Percentiles rank a stretch among this genome's conserved stretches.
Conservation (phyloP, 2,888 invertebrate species). For the Meganola albula region DNA sequence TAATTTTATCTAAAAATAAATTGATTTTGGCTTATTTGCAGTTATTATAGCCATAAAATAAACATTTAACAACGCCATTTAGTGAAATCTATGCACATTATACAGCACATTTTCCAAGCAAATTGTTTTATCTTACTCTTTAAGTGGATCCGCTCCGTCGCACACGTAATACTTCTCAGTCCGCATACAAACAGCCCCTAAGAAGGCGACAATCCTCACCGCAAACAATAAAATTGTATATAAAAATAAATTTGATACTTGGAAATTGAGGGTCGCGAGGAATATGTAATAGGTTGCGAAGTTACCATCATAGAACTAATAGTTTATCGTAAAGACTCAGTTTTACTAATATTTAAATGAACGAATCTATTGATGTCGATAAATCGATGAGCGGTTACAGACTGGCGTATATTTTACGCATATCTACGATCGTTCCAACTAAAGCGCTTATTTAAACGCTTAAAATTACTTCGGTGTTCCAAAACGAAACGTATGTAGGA, state of each 20-base stretch:
- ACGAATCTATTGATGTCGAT: too few species aligned
- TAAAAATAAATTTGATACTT: constrained; percentile 73
- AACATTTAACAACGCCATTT: constrained; percentile 45
- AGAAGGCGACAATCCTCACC: constrained; percentile 71
- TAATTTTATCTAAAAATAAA: too few species aligned
- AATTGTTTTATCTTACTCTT: constrained; percentile 70
- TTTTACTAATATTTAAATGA: too few species aligned
- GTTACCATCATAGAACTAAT: constrained; percentile 15
- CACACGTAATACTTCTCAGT: constrained; percentile 68
- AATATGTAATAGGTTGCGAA: constrained; percentile 53
- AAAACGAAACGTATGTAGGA: too few species aligned
- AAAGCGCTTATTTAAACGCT: too few species aligned
- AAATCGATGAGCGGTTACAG: too few species aligned
- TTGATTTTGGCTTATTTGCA: too few species aligned
- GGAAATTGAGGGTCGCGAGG: constrained; percentile 48
- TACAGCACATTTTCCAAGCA: constrained; percentile 61
- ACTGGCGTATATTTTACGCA: too few species aligned
- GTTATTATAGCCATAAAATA: too few species aligned
- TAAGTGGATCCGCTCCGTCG: constrained; percentile 59
- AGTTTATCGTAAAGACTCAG: constrained; percentile 33
- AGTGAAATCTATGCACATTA: constrained; percentile 50
- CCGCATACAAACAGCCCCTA: constrained; percentile 73
- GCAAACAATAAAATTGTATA: constrained; percentile 74
- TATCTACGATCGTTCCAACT: too few species aligned
- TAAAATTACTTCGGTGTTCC: too few species aligned